Conservation (phyloP, 2,888 invertebrate species). For the Drosophila anomalata region DNA sequence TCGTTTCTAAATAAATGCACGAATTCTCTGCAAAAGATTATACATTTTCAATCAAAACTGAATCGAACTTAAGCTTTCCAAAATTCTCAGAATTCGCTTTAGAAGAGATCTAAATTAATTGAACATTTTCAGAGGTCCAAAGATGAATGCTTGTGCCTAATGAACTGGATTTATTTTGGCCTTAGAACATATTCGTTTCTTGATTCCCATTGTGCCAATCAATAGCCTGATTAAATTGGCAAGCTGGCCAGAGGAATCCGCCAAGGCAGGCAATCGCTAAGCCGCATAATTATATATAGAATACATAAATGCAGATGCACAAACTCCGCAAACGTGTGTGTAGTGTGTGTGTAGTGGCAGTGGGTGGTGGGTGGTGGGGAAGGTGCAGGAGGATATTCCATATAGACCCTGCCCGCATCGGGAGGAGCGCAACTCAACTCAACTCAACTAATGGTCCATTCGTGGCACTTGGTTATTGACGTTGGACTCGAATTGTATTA, state of each 20-base stretch:
- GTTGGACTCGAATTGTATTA: constrained; percentile 77
- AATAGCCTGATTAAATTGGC: constrained; percentile 34
- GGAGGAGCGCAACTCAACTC: constrained; percentile 45
- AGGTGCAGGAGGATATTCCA: constrained; percentile 17
- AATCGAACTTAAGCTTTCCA: not conserved
- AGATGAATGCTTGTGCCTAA: not conserved
- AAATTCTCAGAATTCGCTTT: not conserved
- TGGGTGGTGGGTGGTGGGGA: not conserved
- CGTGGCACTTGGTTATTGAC: constrained; percentile 81
- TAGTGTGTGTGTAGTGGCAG: not conserved
- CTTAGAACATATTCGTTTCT: not conserved
- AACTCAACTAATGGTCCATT: constrained; percentile 79
- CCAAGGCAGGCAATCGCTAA: constrained; percentile 42
- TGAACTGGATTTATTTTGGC: no score
- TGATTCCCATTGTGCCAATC: not conserved
- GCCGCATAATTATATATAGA: constrained; percentile 58
- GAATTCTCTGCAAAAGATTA: not conserved
- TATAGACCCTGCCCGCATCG: constrained; percentile 33
- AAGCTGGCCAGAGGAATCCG: constrained; percentile 25
- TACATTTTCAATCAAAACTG: not conserved
- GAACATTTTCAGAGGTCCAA: no score
- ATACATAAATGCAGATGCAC: constrained; percentile 39
- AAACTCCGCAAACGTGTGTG: constrained; percentile 1
- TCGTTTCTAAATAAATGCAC: not conserved
- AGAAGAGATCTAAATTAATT: not conserved